Evolutionary conservation across 1,140 invertebrate genomes (phyloP).

Genomic region (Trichonephila clavipes): DNA sequence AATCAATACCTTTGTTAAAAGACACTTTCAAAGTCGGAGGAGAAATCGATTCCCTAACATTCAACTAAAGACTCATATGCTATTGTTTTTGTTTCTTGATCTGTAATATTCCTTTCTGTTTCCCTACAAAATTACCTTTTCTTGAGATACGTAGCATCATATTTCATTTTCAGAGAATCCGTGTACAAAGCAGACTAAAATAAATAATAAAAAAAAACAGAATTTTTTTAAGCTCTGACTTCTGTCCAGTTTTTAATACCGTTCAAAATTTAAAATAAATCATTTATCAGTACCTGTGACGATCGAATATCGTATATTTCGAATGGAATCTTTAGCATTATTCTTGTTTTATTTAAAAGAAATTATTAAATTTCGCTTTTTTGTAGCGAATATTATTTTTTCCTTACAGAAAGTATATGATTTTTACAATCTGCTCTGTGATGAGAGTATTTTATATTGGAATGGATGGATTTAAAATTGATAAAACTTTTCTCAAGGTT

Average conservation of each 20-base stretch:
- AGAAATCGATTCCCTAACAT: slow-evolving; percentile 9
- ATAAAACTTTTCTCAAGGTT: too few species aligned
- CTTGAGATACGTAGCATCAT: background rate
- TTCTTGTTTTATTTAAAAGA: too few species aligned
- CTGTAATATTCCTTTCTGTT: slow-evolving; percentile 23
- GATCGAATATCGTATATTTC: background rate
- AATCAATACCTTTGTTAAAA: slow-evolving; percentile 48
- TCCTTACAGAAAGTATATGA: too few species aligned
- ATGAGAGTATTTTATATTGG: too few species aligned
- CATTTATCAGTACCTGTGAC: background rate
- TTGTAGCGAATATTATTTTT: too few species aligned
- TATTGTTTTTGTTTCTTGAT: slow-evolving; percentile 7
- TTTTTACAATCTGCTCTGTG: too few species aligned
- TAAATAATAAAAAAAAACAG: background rate
- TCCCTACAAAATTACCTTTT: slow-evolving; percentile 34
- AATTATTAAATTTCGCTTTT: too few species aligned
- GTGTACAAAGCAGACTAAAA: background rate
- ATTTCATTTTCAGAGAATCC: background rate
- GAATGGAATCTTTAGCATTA: too few species aligned
- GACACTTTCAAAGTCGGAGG: slow-evolving; percentile 16
- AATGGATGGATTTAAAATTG: too few species aligned
- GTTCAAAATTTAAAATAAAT: background rate
- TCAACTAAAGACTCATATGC: background rate
- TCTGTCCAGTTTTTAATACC: background rate
- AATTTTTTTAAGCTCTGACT: background rate